phyloP scores from a whole-genome alignment of 2,113 vertebrate genomes.

The Motacilla tschutschensis region DNA sequence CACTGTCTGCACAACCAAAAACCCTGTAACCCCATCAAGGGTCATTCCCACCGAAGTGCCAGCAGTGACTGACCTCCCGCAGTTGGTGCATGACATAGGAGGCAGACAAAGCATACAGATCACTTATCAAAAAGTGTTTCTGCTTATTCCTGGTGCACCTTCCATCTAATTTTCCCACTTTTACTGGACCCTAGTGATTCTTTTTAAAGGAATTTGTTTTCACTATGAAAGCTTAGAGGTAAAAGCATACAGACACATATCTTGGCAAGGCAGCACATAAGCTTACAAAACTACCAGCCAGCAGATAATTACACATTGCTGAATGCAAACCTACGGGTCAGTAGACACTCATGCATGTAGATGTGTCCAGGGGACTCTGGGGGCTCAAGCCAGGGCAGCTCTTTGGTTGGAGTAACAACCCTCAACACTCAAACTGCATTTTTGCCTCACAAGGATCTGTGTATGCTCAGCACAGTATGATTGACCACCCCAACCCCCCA shows the following conservation, averaged over 20 bases:
- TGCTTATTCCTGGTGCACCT: not conserved
- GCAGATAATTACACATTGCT: not conserved
- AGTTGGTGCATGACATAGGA: accelerated
- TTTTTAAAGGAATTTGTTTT: not conserved
- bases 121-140: not conserved
- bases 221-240: not conserved
- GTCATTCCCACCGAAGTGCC: not conserved
- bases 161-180: not conserved
- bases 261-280: not conserved
- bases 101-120: not conserved
- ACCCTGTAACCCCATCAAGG: not conserved
- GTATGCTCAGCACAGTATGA: not conserved
- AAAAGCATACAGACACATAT: not conserved
- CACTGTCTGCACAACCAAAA: not conserved
- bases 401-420: not conserved
- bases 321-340: not conserved
- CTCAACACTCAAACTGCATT: not conserved
- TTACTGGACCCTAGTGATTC: not conserved
- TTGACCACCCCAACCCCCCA: accelerated
- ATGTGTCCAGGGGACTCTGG: not conserved
- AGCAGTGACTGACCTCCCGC: not conserved
- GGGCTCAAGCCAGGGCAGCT: not conserved
- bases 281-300: not conserved
- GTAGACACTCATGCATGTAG: accelerated
- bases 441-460: not conserved